Conservation (phyloP, 2,113 vertebrate species). For the Oryzias curvinotus region DNA sequence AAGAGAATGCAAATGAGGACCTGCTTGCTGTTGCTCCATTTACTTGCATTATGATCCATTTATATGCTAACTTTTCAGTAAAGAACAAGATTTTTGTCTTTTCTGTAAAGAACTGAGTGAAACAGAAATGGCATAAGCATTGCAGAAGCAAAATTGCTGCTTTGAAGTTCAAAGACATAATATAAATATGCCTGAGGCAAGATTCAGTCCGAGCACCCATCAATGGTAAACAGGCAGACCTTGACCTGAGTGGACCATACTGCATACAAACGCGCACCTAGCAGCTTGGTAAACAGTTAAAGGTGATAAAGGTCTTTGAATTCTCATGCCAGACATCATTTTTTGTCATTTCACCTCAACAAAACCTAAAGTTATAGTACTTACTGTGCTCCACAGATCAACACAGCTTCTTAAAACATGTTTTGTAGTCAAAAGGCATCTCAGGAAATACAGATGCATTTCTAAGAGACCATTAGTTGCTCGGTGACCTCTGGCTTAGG, state of each 20-base stretch:
- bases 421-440: background rate
- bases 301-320: no score
- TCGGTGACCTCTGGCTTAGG: no score
- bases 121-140: conserved; percentile 37
- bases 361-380: no score
- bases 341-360: no score
- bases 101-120: conserved; percentile 33
- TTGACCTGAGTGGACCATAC: conserved; percentile 44
- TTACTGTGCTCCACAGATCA: background rate
- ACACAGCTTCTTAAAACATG: conserved; percentile 10
- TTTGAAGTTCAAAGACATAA: conserved; percentile 59
- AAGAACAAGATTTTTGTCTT: conserved; percentile 34
- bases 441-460: background rate
- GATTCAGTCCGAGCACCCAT: conserved; percentile 39
- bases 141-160: conserved; percentile 43
- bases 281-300: background rate
- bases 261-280: conserved; percentile 12
- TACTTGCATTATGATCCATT: conserved; percentile 17
- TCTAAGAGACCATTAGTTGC: no score
- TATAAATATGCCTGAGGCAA: conserved; percentile 39
- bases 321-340: no score
- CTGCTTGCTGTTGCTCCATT: conserved; percentile 32
- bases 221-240: conserved; percentile 44
- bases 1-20: background rate
- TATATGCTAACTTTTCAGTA: conserved; percentile 8